Conservation (phyloP, 2,113 vertebrate genomes). For the Rhineura floridana region DNA sequence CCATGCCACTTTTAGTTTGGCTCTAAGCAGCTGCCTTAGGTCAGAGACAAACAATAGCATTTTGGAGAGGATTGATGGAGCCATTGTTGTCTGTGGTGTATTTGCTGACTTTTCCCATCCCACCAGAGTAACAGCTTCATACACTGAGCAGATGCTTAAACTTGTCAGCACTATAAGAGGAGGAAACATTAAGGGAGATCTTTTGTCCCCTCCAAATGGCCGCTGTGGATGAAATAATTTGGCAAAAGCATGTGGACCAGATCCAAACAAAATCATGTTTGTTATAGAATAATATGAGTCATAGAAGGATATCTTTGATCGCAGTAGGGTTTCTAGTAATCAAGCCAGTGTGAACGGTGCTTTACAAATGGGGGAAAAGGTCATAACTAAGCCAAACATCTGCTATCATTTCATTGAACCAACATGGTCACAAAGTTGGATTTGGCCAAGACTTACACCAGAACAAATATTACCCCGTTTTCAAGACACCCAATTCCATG, state of each 20-base stretch:
- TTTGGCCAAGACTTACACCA: conserved; percentile 31
- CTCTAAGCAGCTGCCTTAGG: neutral
- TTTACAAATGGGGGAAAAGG: conserved; percentile 45
- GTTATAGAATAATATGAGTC: conserved; percentile 62
- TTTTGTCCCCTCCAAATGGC: conserved; percentile 29
- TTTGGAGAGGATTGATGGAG: neutral
- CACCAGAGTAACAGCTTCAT: rapidly evolving
- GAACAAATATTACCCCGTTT: conserved; percentile 27
- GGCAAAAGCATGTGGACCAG: conserved; percentile 49
- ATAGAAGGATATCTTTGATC: conserved; percentile 60
- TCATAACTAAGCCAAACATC: conserved; percentile 52
- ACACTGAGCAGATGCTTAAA: neutral
- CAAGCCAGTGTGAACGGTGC: conserved; percentile 54
- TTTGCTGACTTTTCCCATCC: neutral
- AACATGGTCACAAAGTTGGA: conserved; percentile 64
- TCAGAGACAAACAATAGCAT: neutral
- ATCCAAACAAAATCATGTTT: conserved; percentile 61
- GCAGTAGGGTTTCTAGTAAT: conserved; percentile 61
- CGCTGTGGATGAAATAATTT: conserved; percentile 69
- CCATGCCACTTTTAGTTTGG: neutral
- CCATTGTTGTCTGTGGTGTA: neutral
- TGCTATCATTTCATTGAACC: conserved; percentile 58
- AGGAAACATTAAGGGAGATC: neutral
- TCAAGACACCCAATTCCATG: neutral
- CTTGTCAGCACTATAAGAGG: neutral